These are phyloP conservation scores for Rhynchopsitta pachyrhyncha DNA, from an alignment of 2,113 vertebrate genomes.

Conservation along the genomic window DNA sequence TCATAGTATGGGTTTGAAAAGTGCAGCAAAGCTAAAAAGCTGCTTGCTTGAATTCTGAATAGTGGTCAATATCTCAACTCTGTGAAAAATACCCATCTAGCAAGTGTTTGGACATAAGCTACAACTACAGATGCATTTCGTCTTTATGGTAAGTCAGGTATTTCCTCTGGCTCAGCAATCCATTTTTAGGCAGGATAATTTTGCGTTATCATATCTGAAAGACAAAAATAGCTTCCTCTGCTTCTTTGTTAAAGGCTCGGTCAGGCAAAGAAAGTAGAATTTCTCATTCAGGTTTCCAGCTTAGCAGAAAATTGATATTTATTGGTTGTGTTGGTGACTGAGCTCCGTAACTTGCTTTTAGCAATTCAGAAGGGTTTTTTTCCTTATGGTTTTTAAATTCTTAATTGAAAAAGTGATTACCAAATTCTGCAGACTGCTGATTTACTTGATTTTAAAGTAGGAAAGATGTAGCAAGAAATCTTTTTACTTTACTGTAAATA, in stretches of 20 bases:
- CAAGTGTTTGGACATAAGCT: background rate
- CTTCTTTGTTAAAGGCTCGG: constrained; percentile 20
- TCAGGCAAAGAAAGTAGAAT: background rate
- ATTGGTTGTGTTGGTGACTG: background rate
- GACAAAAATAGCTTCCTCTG: constrained; percentile 16
- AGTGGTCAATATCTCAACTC: background rate
- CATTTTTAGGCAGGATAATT: constrained; percentile 27
- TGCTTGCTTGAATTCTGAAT: constrained; percentile 52
- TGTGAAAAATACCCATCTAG: background rate
- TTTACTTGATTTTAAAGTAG: constrained; percentile 63
- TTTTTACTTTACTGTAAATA: constrained; percentile 5
- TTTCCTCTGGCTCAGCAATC: background rate
- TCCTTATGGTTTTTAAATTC: background rate
- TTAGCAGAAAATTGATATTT: background rate
- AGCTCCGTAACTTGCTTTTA: background rate
- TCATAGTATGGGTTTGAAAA: background rate
- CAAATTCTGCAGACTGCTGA: constrained; percentile 55
- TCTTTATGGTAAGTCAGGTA: background rate
- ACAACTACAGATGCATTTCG: background rate
- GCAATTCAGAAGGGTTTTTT: background rate
- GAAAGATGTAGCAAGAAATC: constrained; percentile 42
- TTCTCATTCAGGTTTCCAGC: background rate
- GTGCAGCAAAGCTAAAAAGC: background rate
- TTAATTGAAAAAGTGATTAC: constrained; percentile 29
- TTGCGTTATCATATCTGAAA: constrained; percentile 17